Evolutionary conservation across 2,113 vertebrate species (phyloP), one percentile per base, ranked within the genome.

Genomic region (Callionymus lyra): DNA sequence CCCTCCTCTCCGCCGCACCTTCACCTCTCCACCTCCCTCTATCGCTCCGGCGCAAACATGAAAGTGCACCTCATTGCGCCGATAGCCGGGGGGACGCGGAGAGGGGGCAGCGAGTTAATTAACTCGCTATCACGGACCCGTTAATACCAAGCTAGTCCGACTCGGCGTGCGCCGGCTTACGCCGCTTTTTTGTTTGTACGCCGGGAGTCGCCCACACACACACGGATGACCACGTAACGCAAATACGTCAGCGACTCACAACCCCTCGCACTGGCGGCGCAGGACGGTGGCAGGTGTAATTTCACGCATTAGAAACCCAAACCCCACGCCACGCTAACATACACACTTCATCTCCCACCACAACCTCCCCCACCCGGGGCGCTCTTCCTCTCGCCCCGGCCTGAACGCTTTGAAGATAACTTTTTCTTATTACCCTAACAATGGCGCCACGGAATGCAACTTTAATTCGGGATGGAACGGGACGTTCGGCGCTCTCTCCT

Each of bases 401-500:
- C 61, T 52, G 15, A 62, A 69, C 52, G 64, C 85, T 87, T 87
- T 87, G 85, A 86, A 87, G 85, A 84, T 85, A 85, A 84, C 80
- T 84, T 84, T 81, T 85, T 82, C 80, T 79, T 81, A 85, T 87
- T 87, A 85, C 72, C 77, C 77, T 79, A 76, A 86, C 81, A 84
- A 84, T 82, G 65, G 74, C 47, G 41, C 59, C 69, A 65, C 50
- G 76, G 76, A 77, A 84, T 80, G 74, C 82, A 76, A 77, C 78
- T 81, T 82, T 77, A 76, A 36, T 71, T 63, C 33, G 68, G 72
- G 59, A 70, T 55, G 19, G 44, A 77, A 72, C 53, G 53, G 70
- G 68, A 65, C 59, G 34, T 48, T 41, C 51, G 38, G 34, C 40
- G 50, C 65, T 57, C 63, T 46, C 56, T 38, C 66, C 70, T 63